Evolutionary conservation across 2,888 invertebrate genomes (phyloP), one percentile per base, ranked within the genome.

Genomic region (Drosophila affinis): DNA sequence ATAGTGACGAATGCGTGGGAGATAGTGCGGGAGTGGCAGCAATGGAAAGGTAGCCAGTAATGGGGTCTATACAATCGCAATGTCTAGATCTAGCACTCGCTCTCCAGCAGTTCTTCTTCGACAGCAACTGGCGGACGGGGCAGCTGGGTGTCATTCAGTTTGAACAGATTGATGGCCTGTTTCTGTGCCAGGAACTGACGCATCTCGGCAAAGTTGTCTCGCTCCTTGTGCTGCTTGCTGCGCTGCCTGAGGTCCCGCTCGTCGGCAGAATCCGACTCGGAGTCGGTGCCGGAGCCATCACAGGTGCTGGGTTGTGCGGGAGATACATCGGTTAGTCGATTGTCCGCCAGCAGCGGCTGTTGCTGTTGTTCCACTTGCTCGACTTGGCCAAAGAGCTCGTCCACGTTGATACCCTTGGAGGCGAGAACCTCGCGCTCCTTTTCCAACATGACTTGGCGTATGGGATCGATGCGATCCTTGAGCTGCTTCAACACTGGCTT

Each of bases 401-500:
- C 90, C n/a, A 92, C 89, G 83, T 92, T 89, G 21, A 92, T 91
- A 17, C 92, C 92, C 45, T 92, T 92, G 17, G 90, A 76, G 6
- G 91, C 76, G 9, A 92, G 76, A 17, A 92, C 89, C 46, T 89
- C 83, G 3, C 91, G 89, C 62, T 92, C 92, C 55, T 91, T 91
- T 52, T 91, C 88, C 7, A 91, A 75, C 91, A 92, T 92, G 6
- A 91, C 89, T 27, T 90, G 84, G 0, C 91, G 87, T 76, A 92
- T 92, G 9, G 92, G 92, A 85, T 91, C 90, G 45, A 92, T 92
- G 62, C 91, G 91, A 78, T 89, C 77, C 55, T 91, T 92, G 0
- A 92, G 83, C 68, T 92, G 92, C 9, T 87, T 88, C 9, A 92
- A 78, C 5, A 92, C 92, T 0, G 92, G 92, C 54, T 90, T 90